Conservation (phyloP, 1,140 invertebrate genomes). For the Thaumatotibia leucotreta region DNA sequence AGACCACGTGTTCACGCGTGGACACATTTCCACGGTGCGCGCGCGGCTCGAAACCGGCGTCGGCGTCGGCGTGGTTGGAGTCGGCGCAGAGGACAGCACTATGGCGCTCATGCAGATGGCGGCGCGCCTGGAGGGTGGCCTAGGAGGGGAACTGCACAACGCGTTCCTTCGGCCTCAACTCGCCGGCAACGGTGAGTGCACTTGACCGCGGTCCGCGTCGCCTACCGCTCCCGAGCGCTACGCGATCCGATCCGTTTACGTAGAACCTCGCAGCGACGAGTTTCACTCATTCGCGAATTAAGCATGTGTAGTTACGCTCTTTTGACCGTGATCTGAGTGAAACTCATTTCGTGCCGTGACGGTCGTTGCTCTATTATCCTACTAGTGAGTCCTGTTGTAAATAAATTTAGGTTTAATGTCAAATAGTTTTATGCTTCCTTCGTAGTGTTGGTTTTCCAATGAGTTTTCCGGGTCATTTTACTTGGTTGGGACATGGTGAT, state of each 20-base stretch:
- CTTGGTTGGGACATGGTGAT: slow-evolving; percentile 14
- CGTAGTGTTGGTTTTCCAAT: slow-evolving; percentile 37
- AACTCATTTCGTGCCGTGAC: slow-evolving; percentile 65
- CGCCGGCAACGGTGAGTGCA: slow-evolving; percentile 76
- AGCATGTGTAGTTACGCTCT: slow-evolving; percentile 17
- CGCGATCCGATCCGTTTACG: slow-evolving; percentile 41
- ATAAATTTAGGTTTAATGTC: slow-evolving; percentile 47
- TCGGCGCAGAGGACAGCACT: slow-evolving; percentile 75
- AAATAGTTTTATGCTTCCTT: slow-evolving; percentile 38
- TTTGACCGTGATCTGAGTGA: slow-evolving; percentile 37
- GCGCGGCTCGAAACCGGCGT: slow-evolving; percentile 80
- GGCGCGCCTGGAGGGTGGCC: slow-evolving; percentile 73
- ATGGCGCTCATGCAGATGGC: slow-evolving; percentile 80
- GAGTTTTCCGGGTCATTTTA: not conserved
- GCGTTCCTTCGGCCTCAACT: slow-evolving; percentile 68
- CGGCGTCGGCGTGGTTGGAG: slow-evolving; percentile 35
- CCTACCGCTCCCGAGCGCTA: slow-evolving; percentile 43
- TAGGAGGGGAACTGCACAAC: slow-evolving; percentile 66
- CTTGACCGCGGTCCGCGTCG: slow-evolving; percentile 60
- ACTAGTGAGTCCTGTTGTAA: slow-evolving; percentile 69
- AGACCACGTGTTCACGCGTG: slow-evolving; percentile 95
- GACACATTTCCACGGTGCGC: slow-evolving; percentile 89
- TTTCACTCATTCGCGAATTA: slow-evolving; percentile 37
- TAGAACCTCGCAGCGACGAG: slow-evolving; percentile 64
- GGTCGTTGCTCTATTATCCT: slow-evolving; percentile 67